Base-by-base conservation (phyloP, 2,888 invertebrate species). In the Caenorhabditis virilis region DNA sequence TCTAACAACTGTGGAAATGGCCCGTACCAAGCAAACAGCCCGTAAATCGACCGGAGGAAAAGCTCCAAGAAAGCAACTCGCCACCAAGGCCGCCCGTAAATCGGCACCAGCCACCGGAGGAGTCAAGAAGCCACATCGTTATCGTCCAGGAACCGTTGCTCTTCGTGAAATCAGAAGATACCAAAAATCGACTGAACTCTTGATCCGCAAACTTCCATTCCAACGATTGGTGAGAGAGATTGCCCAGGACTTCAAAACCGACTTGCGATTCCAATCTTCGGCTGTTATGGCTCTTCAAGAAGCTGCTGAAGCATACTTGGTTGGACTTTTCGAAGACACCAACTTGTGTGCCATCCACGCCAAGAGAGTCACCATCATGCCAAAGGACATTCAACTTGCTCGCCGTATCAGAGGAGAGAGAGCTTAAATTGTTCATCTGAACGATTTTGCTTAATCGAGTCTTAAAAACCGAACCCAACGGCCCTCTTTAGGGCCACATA, bases 131-230 rank as follows among this genome's bases (percentile, higher is more conserved):
- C 93, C 93, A 71, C 93, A 93, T 89, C 90, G 93, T 88, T 93
- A 93, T 86, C 91, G 89, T 85, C 93, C 93, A 67, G 94, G 94
- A 87, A 94, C 94, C 30, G 93, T 95, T 67, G 94, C 94, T 71
- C 90, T 94, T 82, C 89, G 93, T 87, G 94, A 95, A 88, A 94
- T 94, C 85, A 89, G 94, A 87, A 90, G 93, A 87, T 94, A 94
- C 85, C 93, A 94, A 86, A 94, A 94, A 85, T 92, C 92, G 1
- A 94, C 93, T 18, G 60, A 61, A 42, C 50, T 61, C 49, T 64
- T 63, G 38, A 67, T 70, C 66, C 70, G 70, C 67, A 70, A 67
- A 59, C 51, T 66, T 48, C 70, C 70, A 43, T 70, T 70, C 70
- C 70, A 70, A 61, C 60, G 70, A 49, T 58, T 70, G 39, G 70